Conservation (phyloP, 30 jellyfish, hydroid and myxozoan species). For the Chrysaora quinquecirrha region DNA sequence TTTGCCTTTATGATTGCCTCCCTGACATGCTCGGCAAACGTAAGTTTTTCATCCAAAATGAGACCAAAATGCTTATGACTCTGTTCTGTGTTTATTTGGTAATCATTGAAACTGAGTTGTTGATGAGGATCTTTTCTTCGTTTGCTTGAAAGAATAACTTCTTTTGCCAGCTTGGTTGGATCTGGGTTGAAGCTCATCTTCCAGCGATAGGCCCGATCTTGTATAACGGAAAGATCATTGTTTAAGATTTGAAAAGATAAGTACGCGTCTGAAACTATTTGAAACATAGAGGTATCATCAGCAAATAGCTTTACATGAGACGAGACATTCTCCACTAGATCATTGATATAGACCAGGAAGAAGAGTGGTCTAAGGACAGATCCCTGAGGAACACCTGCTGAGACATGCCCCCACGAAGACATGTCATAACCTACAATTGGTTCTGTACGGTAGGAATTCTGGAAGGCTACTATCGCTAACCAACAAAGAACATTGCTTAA, state of each 20-base stretch:
- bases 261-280: background rate
- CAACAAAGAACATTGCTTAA: constrained; percentile 17
- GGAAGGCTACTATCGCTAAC: too few relatives aligned
- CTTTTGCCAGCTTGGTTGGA: constrained; percentile 27
- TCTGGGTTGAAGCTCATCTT: constrained; percentile 38
- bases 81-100: background rate
- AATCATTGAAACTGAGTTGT: constrained; percentile 25
- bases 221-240: constrained; percentile 20
- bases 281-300: background rate
- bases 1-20: constrained; percentile 41
- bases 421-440: background rate
- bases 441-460: too few relatives aligned
- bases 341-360: constrained; percentile 26
- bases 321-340: constrained; percentile 1
- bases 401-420: background rate
- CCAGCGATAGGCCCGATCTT: constrained; percentile 44
- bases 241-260: background rate
- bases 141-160: constrained; percentile 27
- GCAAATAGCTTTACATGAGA: constrained; percentile 17
- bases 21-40: constrained; percentile 30
- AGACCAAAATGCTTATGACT: constrained; percentile 33
- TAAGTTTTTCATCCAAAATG: constrained; percentile 36
- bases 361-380: constrained; percentile 36
- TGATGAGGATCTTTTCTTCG: constrained; percentile 5
- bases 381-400: background rate